Evolutionary conservation across 2,888 invertebrate species (phyloP), one percentile per base, ranked within the genome.

Genomic region (Cheilosia soror): DNA sequence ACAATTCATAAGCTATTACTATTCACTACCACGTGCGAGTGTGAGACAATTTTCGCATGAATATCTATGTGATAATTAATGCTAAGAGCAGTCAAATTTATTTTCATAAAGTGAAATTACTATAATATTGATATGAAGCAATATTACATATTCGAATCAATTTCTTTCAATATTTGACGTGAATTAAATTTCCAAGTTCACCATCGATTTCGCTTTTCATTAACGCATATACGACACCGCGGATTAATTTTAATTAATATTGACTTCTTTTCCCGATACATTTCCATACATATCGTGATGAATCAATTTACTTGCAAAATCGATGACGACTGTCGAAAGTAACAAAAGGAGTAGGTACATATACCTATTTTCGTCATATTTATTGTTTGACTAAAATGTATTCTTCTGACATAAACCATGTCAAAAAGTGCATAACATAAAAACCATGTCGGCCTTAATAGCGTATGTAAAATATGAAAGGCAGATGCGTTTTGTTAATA

Each of bases 151-250:
- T n/a, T n/a, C n/a, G n/a, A n/a, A n/a, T n/a, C n/a, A n/a, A n/a
- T n/a, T n/a, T n/a, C n/a, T n/a, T n/a, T n/a, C n/a, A n/a, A n/a
- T n/a, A n/a, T n/a, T n/a, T 9, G 53, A 55, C 55, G 69, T 77
- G 37, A 69, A 69, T 69, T 68, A 51, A 55, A 55, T 53, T 63
- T 53, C 31, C 62, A 62, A 25, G 20, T 53, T 53, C 40, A 20
- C 60, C n/a, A 51, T 71, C 15, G 60, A 58, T 71, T 71, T 58
- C 44, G 31, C 20, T 53, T 42, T 68, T 44, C 49, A 15, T 42
- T 55, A 44, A 15, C 15, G n/a, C 37, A n/a, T n/a, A 5, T n/a
- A 5, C 42, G 5, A 5, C 5, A 5, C n/a, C 4, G 13, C 5
- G 2, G n/a, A 31, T 29, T n/a, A n/a, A 13, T 9, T 29, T 62